phyloP scores from a whole-genome alignment of 2,113 vertebrate genomes.

The Phalacrocorax brasilianus region DNA sequence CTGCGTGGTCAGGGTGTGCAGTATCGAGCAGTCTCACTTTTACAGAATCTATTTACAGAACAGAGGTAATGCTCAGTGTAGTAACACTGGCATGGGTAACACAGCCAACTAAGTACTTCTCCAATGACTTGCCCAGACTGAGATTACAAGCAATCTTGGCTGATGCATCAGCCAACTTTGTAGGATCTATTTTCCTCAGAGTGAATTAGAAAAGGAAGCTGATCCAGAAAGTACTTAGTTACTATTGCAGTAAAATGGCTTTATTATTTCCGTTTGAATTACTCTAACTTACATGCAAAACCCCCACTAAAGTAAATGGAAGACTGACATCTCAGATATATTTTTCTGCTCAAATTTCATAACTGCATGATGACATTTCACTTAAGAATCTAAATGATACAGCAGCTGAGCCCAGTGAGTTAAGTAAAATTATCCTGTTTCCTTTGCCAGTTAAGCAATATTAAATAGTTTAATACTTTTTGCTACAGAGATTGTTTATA shows the following conservation, averaged over 20 bases:
- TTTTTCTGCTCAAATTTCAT: not conserved
- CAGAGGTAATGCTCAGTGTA: conserved; percentile 37
- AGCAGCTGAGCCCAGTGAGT: not conserved
- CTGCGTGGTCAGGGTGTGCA: not conserved
- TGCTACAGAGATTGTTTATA: not conserved
- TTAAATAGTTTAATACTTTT: not conserved
- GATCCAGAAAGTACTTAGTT: not conserved
- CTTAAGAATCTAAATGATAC: not conserved
- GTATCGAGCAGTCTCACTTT: not conserved
- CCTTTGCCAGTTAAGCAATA: not conserved
- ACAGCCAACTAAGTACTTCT: not conserved
- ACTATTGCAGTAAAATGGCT: not conserved
- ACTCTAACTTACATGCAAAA: not conserved
- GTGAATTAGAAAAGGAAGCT: not conserved
- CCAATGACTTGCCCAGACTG: not conserved
- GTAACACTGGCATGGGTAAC: not conserved
- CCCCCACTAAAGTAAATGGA: not conserved
- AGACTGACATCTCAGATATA: not conserved
- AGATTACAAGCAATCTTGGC: not conserved
- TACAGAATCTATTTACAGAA: conserved; percentile 58
- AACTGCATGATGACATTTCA: not conserved
- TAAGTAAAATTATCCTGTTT: not conserved
- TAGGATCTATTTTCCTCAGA: not conserved
- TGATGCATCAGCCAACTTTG: not conserved
- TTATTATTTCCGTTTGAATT: not conserved